Evolutionary conservation across 1,140 invertebrate genomes (phyloP).

Genomic region (Mamestra configurata): DNA sequence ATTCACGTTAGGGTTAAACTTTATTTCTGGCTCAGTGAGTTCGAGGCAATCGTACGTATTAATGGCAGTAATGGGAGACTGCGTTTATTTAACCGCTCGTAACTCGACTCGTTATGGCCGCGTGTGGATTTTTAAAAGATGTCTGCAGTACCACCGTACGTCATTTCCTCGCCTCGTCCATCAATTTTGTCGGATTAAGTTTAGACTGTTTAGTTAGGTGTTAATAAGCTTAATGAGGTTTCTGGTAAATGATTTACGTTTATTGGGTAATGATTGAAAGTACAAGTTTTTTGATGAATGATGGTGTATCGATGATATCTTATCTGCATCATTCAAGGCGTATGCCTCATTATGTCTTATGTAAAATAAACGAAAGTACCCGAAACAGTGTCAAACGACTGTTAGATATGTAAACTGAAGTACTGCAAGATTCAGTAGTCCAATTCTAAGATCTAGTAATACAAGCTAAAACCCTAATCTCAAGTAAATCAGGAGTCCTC

Average conservation of each 20-base stretch:
- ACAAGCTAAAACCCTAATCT: constrained; percentile 3
- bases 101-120: constrained; percentile 76
- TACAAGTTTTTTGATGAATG: background rate
- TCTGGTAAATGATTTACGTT: background rate
- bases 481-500: constrained; percentile 1
- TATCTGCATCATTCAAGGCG: background rate
- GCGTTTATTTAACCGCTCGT: constrained; percentile 86
- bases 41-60: constrained; percentile 72
- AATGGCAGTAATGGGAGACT: constrained; percentile 70
- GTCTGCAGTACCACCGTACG: constrained; percentile 13
- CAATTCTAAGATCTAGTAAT: background rate
- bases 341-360: background rate
- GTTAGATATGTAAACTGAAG: background rate
- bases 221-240: constrained; percentile 34
- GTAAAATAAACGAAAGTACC: background rate
- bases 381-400: background rate
- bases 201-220: constrained; percentile 10
- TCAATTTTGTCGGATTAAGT: constrained; percentile 35
- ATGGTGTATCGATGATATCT: background rate
- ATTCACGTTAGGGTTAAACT: constrained; percentile 71
- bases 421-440: background rate
- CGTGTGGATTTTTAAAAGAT: constrained; percentile 72
- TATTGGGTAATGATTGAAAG: background rate
- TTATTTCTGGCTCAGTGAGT: constrained; percentile 82
- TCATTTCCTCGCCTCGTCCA: constrained; percentile 33